phyloP scores from a whole-genome alignment of 2,113 vertebrate genomes.

The Phasianus colchicus region DNA sequence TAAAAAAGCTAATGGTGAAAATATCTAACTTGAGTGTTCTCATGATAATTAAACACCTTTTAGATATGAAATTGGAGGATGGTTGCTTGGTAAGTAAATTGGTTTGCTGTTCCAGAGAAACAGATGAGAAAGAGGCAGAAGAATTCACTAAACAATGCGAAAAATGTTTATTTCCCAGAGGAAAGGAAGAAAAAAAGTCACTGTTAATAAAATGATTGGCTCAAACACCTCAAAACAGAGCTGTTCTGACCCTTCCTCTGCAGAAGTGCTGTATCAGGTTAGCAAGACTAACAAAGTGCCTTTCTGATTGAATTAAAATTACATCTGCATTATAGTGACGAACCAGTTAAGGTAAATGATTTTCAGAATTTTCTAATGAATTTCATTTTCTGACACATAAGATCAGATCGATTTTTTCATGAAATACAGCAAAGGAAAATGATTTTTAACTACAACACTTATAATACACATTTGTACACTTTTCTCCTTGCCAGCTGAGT shows the following conservation, averaged over 20 bases:
- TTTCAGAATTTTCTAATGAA: background rate
- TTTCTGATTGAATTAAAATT: slow-evolving; percentile 40
- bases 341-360: slow-evolving; percentile 14
- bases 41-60: slow-evolving; percentile 3
- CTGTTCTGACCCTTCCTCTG: background rate
- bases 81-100: background rate
- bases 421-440: background rate
- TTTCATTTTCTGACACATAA: background rate
- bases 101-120: background rate
- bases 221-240: background rate
- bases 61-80: background rate
- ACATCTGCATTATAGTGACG: background rate
- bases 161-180: background rate
- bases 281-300: background rate
- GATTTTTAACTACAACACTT: background rate
- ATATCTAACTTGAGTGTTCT: background rate
- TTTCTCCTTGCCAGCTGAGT: background rate
- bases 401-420: background rate
- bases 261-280: background rate
- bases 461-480: background rate
- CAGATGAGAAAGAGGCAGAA: background rate
- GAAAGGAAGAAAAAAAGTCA: background rate
- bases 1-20: background rate
- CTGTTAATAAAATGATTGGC: slow-evolving; percentile 17
- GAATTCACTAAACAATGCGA: background rate